A percentile compares a stretch with the other conserved stretches of the same genome.
These are phyloP conservation scores for Podocnemis expansa DNA, from an alignment of 2,113 vertebrate genomes.

Conservation along the genomic window DNA sequence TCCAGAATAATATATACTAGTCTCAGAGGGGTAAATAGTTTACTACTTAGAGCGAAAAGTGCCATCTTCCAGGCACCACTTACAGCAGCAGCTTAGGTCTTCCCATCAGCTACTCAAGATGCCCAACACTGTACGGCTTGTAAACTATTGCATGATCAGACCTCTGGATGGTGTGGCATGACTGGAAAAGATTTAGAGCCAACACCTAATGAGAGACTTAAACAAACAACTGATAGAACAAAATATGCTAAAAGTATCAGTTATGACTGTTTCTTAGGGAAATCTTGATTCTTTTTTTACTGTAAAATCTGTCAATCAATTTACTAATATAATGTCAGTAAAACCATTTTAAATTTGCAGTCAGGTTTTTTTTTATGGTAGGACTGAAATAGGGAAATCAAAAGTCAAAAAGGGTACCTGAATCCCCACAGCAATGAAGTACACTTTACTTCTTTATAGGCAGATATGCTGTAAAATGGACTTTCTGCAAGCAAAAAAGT, in stretches of 20 bases:
- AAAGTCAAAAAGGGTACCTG: background rate
- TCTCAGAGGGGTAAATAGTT: background rate
- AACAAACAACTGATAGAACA: constrained; percentile 3
- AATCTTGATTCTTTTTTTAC: background rate
- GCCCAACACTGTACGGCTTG: background rate
- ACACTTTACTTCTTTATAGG: background rate
- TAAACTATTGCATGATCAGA: background rate
- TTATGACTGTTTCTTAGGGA: background rate
- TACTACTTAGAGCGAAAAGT: background rate
- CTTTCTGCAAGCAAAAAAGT: background rate
- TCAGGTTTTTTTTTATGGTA: background rate
- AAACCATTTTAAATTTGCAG: background rate
- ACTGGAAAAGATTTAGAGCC: background rate
- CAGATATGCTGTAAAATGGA: background rate
- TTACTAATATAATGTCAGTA: background rate
- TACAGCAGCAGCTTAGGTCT: background rate
- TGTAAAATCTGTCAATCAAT: background rate
- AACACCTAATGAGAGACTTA: background rate
- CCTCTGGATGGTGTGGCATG: background rate
- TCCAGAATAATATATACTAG: background rate
- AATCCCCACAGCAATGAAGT: background rate
- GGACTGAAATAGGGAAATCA: background rate
- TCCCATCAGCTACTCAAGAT: background rate
- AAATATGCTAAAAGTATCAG: background rate
- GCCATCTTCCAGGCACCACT: background rate